Conservation (phyloP, 2,888 invertebrate species). For the Amphipoea lucens region DNA sequence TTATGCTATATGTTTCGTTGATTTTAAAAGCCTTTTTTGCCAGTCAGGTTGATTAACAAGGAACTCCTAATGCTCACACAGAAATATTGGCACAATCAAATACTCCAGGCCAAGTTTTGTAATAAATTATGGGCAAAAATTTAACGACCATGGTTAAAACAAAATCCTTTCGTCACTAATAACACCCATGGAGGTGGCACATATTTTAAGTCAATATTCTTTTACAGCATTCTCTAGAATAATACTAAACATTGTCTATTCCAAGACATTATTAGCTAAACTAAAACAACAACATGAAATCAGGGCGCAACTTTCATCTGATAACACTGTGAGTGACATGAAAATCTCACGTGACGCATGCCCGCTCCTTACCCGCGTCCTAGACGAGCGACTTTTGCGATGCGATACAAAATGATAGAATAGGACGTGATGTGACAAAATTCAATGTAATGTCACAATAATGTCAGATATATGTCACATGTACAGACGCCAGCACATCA, state of each 20-base stretch:
- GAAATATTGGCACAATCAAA: background rate
- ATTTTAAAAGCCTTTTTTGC: background rate
- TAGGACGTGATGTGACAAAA: background rate
- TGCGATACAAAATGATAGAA: background rate
- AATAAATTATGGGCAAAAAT: too few relatives aligned
- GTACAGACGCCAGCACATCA: background rate
- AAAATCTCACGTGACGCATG: slow-evolving; percentile 45
- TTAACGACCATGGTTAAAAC: background rate
- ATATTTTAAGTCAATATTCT: background rate
- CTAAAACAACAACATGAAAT: slow-evolving; percentile 27
- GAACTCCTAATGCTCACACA: background rate
- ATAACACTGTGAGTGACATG: slow-evolving; percentile 49
- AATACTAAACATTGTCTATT: slow-evolving; percentile 7
- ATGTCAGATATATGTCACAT: background rate
- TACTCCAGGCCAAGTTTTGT: background rate
- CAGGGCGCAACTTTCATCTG: slow-evolving; percentile 53
- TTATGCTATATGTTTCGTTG: background rate
- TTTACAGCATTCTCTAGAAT: background rate
- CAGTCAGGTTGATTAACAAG: background rate
- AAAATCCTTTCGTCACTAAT: background rate
- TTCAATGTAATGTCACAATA: background rate
- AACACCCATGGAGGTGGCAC: background rate
- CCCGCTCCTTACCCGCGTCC: slow-evolving; percentile 27
- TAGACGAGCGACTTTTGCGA: slow-evolving; percentile 16
- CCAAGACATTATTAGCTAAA: slow-evolving; percentile 17